Evolutionary conservation across 2,113 vertebrate species (phyloP).

Genomic region (Amphiprion percula): DNA sequence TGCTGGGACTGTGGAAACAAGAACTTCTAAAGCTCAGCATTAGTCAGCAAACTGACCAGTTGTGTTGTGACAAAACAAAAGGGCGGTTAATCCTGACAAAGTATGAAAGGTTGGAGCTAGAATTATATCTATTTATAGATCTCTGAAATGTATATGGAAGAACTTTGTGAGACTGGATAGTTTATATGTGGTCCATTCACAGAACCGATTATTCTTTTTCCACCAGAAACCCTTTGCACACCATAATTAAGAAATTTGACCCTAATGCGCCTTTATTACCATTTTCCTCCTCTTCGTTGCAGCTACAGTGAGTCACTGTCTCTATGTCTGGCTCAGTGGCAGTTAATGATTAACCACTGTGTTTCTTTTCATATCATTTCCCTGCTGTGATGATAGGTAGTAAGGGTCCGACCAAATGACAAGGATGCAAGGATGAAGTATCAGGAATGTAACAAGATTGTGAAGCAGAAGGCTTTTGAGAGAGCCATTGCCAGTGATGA

Average conservation of each 20-base stretch:
- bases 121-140: slow-evolving; percentile 15
- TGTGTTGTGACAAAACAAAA: slow-evolving; percentile 12
- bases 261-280: background rate
- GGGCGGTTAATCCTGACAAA: background rate
- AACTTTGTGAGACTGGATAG: background rate
- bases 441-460: slow-evolving; percentile 95
- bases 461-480: slow-evolving; percentile 96
- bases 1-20: slow-evolving; percentile 6
- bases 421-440: slow-evolving; percentile 95
- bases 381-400: slow-evolving; percentile 83
- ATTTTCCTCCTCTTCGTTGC: background rate
- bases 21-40: slow-evolving; percentile 13
- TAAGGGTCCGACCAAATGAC: slow-evolving; percentile 92
- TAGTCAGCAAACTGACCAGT: background rate
- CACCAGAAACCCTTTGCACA: background rate
- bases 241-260: background rate
- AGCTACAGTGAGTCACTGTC: background rate
- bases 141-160: background rate
- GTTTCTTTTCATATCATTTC: background rate
- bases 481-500: slow-evolving; percentile 93
- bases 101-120: background rate
- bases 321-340: background rate
- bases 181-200: background rate
- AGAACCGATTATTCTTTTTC: background rate
- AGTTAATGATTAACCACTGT: background rate